Conservation (phyloP, 2,797 vertebrate genomes). For the Microctenopoma stevenorrisi region DNA sequence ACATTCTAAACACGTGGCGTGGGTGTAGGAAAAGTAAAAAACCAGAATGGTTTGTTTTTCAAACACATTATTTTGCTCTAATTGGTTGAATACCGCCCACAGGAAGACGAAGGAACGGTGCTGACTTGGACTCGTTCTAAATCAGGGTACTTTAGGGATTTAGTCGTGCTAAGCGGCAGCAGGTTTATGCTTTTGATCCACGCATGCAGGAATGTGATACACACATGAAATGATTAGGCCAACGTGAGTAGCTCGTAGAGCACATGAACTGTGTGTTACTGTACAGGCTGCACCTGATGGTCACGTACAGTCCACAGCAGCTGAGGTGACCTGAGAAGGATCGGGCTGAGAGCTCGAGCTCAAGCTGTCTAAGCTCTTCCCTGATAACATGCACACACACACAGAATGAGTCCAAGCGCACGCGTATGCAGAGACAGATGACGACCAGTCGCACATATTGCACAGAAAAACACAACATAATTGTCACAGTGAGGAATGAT, state of each 20-base stretch:
- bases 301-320: conserved; percentile 84
- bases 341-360: conserved; percentile 77
- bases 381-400: conserved; percentile 62
- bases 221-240: conserved; percentile 4
- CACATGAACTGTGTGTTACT: conserved; percentile 2
- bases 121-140: conserved; percentile 2
- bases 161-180: conserved; percentile 30
- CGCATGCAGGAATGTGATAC: background rate
- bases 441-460: conserved; percentile 10
- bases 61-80: background rate
- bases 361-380: conserved; percentile 82
- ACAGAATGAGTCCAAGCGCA: conserved; percentile 22
- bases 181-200: conserved; percentile 40
- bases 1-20: conserved; percentile 1
- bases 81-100: background rate
- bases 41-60: conserved; percentile 16
- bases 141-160: conserved; percentile 18
- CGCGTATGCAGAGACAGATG: conserved; percentile 6
- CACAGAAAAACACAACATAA: conserved; percentile 39
- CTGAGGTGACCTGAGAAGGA: conserved; percentile 72
- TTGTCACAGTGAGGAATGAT: conserved; percentile 27
- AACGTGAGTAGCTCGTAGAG: conserved; percentile 6
- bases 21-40: conserved; percentile 23
- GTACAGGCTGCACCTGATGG: conserved; percentile 30
- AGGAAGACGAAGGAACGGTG: background rate